A percentile compares a stretch with the other conserved stretches of the same genome.
phyloP scores from a whole-genome alignment of 2,113 vertebrate genomes.

The Sitta europaea region DNA sequence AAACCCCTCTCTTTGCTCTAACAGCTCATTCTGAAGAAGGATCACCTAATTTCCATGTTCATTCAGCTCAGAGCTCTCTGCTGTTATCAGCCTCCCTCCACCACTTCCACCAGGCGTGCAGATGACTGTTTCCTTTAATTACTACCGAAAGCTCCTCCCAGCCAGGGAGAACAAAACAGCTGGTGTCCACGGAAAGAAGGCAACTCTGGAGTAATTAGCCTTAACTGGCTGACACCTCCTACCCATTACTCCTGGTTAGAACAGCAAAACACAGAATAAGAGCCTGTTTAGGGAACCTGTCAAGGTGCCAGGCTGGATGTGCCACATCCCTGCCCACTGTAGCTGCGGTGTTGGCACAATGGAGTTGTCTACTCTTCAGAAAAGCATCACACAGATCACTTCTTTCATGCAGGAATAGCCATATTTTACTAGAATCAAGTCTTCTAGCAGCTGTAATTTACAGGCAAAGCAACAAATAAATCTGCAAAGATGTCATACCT shows the following conservation, averaged over 20 bases:
- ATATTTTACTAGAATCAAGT: neutral
- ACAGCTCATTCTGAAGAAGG: conserved; percentile 4
- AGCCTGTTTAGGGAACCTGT: neutral
- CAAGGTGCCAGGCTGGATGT: neutral
- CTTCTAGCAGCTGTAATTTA: neutral
- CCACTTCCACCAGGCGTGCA: neutral
- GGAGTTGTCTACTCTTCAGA: neutral
- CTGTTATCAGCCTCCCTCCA: conserved; percentile 27
- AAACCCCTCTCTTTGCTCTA: neutral
- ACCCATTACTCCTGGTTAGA: conserved; percentile 11
- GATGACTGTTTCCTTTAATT: conserved; percentile 47
- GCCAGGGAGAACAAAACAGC: conserved; percentile 29
- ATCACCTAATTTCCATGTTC: conserved; percentile 25
- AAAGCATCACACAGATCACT: neutral
- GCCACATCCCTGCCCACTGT: neutral
- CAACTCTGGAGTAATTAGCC: conserved; percentile 38
- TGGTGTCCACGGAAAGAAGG: neutral
- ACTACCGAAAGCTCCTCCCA: conserved; percentile 51
- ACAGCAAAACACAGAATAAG: neutral
- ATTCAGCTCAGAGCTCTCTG: conserved; percentile 11
- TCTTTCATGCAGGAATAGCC: neutral
- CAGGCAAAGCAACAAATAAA: neutral
- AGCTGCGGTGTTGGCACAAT: fast-evolving
- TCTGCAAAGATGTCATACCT: neutral
- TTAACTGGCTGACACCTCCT: conserved; percentile 36